Conservation (phyloP, 2,797 vertebrate species). For the Muscicapa comitata region DNA sequence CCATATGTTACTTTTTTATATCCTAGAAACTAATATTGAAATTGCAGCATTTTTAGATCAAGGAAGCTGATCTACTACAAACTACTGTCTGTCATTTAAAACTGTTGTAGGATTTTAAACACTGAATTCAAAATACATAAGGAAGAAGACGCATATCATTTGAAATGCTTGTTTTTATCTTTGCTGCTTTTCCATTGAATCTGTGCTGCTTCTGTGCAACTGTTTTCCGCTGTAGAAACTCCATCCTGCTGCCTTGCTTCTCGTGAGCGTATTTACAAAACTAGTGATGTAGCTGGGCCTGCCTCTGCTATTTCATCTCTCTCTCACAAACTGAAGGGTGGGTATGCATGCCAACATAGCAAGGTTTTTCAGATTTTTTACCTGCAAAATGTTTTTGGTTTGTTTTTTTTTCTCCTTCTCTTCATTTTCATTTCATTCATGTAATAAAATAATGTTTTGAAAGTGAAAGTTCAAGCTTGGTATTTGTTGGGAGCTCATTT, state of each 20-base stretch:
- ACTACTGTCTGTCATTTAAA: neutral
- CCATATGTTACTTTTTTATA: neutral
- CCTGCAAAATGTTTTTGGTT: neutral
- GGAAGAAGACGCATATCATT: constrained; percentile 42
- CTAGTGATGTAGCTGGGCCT: constrained; percentile 86
- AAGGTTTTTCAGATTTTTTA: constrained; percentile 64
- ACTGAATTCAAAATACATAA: neutral
- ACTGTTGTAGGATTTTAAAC: neutral
- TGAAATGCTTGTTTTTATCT: constrained; percentile 75
- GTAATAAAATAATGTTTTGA: neutral
- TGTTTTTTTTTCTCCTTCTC: neutral
- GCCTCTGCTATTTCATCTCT: constrained; percentile 95
- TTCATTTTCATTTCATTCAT: constrained; percentile 64
- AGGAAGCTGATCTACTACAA: neutral
- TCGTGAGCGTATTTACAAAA: constrained; percentile 95
- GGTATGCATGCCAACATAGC: constrained; percentile 85
- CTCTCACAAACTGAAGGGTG: constrained; percentile 97
- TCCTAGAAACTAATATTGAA: neutral
- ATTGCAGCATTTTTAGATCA: neutral
- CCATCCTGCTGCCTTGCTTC: constrained; percentile 95
- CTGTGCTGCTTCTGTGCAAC: constrained; percentile 91
- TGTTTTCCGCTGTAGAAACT: constrained; percentile 95
- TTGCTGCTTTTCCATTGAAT: constrained; percentile 82
- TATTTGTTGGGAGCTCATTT: neutral
- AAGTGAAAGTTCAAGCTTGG: neutral